Evolutionary conservation across 2,888 invertebrate species (phyloP), one percentile per base, ranked within the genome.

Genomic region (Cheilosia impressa): DNA sequence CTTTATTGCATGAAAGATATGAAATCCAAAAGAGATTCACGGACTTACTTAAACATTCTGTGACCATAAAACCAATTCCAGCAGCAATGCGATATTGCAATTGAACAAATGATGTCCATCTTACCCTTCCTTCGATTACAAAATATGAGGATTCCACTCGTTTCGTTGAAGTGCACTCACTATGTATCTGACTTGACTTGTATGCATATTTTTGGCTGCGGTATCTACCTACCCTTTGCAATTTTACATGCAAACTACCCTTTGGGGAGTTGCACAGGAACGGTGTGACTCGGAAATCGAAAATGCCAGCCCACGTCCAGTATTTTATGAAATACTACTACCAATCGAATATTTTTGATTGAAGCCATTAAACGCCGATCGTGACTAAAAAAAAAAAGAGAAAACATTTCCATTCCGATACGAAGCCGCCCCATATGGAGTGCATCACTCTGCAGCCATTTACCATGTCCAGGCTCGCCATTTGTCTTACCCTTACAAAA

Each of bases 41-140:
- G n/a, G 69, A 3, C 57, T 19, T 41, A 66, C 31, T 63, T 63
- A 57, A 24, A 41, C 34, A 73, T 75, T 75, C 63, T 17, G 55
- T 55, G 47, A 17, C 38, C 80, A 60, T 80, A 57, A 55, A 68
- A 19, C 55, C 75, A 57, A 75, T 81, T 81, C 17, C 41, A 6
- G 50, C 22, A 43, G 6, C 58, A 50, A 34, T 57, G 19, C 31
- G 50, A 50, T 43, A 27, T 50, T 22, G n/a, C 31, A 55, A 55
- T 34, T 41, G 68, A 81, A 81, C 75, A 81, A 75, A 81, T 81
- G 68, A 69, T 81, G 80, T 69, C 80, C 75, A 75, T 81, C 68
- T 27, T 41, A 27, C 22, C 45, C 22, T 41, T 38, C n/a, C 0
- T 47, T 19, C 15, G 57, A 71, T 34, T 66, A 27, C 22, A 38